Evolutionary conservation across 2,888 invertebrate species (phyloP), one percentile per base, ranked within the genome.

Genomic region (Linnaemya vulpina): DNA sequence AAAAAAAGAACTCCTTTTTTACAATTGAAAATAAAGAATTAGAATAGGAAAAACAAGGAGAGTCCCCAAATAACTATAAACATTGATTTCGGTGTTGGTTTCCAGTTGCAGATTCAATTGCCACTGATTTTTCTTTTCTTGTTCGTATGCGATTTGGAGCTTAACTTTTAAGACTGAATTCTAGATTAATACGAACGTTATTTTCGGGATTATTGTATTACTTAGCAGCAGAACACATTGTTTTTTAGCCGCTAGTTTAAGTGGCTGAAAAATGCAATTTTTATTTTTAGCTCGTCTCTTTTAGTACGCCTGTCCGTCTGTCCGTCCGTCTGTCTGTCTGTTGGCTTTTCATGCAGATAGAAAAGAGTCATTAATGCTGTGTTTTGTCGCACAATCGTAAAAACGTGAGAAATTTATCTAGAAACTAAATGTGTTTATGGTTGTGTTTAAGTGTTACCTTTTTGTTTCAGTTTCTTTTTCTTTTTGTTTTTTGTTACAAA

Each of bases 371-470:
- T 86, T 86, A 86, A 81, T 70, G 84, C 71, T 78, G 78, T 84
- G 78, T 84, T 86, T 84, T 86, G 84, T 86, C 86, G 83, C 83
- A 73, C 84, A 88, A 88, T 89, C 89, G 89, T 87, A 88, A 87
- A 89, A 89, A 89, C 89, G 89, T 89, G 89, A 89, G 89, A 89
- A 89, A 88, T 88, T 88, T 88, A 88, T 89, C 88, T 88, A 75
- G 55, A 71, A 78, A 76, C 60, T 63, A 67, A 75, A 80, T 83
- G 60, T 53, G 55, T 73, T 51, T 81, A 55, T 49, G 46, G 40
- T 62, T 67, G 60, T 55, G 68, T n/a, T n/a, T 62, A 49, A 55
- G 67, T 43, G 62, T 65, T 70, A 68, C 60, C 67, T 75, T 75
- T 60, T 60, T 71, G 30, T 51, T 62, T 58, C 46, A 20, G 65